Evolutionary conservation across 2,113 vertebrate species (phyloP).

Genomic region (Ceuthmochares aereus): DNA sequence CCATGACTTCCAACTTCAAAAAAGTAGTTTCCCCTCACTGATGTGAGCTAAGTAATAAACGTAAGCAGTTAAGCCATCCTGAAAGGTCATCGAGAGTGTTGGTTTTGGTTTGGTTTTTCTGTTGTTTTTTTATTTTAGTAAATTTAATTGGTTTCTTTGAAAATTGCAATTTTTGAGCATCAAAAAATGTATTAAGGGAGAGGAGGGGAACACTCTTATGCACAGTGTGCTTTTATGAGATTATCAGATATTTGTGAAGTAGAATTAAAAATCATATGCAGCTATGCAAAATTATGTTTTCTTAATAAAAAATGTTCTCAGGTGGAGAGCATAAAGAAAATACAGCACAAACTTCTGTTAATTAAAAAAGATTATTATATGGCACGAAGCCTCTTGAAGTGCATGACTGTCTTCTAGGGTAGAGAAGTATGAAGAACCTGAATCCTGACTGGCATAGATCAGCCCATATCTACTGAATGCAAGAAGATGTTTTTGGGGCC

Average conservation of each 20-base stretch:
- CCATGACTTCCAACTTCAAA: not conserved
- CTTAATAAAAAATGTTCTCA: not conserved
- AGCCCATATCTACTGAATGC: not conserved
- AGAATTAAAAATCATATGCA: not conserved
- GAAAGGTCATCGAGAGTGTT: not conserved
- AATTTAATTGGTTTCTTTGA: constrained; percentile 27
- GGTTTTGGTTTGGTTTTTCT: too few relatives aligned
- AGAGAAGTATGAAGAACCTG: not conserved
- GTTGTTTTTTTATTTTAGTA: not conserved
- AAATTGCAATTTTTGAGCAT: not conserved
- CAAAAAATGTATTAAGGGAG: constrained; percentile 25
- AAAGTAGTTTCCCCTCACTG: not conserved
- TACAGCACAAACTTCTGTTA: not conserved
- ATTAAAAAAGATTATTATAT: not conserved
- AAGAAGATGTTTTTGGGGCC: not conserved
- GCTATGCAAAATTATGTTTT: not conserved
- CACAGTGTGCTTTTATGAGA: not conserved
- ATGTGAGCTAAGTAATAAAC: constrained; percentile 13
- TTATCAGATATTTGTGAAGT: not conserved
- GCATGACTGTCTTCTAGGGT: not conserved
- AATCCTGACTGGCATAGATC: not conserved
- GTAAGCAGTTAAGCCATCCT: not conserved
- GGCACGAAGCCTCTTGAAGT: not conserved
- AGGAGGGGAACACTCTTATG: not conserved
- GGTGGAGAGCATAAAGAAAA: not conserved